Percentiles rank a stretch among this genome's conserved stretches.
These are phyloP conservation scores for Cosmopolites sordidus DNA, from an alignment of 2,888 invertebrate species.

Conservation along the genomic window DNA sequence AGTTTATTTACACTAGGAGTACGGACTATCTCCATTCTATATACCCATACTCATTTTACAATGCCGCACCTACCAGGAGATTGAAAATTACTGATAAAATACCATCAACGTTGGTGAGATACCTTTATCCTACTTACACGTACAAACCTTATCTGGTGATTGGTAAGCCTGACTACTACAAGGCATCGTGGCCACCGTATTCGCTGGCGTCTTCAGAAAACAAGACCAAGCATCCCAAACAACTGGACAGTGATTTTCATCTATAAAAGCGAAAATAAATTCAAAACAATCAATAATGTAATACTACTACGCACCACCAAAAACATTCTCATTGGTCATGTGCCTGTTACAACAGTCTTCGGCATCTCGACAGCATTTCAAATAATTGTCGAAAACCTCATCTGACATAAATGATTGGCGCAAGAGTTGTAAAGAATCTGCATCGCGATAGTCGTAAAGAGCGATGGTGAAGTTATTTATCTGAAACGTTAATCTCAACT, in stretches of 20 bases:
- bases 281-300: no score
- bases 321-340: constrained; percentile 37
- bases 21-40: no score
- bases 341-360: constrained; percentile 38
- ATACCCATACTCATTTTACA: no score
- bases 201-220: constrained; percentile 50
- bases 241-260: constrained; percentile 49
- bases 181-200: constrained; percentile 46
- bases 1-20: no score
- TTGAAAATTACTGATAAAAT: no score
- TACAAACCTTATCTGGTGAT: constrained; percentile 56
- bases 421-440: constrained; percentile 30
- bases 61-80: no score
- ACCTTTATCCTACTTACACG: constrained; percentile 39
- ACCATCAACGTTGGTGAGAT: no score
- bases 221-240: constrained; percentile 66
- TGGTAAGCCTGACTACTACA: constrained; percentile 61
- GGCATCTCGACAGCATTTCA: constrained; percentile 38
- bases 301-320: constrained; percentile 30
- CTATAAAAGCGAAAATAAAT: no score
- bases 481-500: no score
- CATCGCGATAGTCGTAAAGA: constrained; percentile 28
- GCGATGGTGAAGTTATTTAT: constrained; percentile 22
- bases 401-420: constrained; percentile 34
- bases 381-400: constrained; percentile 36